Evolutionary conservation across 2,113 vertebrate genomes (phyloP).

Genomic region (Paradisaea rubra): DNA sequence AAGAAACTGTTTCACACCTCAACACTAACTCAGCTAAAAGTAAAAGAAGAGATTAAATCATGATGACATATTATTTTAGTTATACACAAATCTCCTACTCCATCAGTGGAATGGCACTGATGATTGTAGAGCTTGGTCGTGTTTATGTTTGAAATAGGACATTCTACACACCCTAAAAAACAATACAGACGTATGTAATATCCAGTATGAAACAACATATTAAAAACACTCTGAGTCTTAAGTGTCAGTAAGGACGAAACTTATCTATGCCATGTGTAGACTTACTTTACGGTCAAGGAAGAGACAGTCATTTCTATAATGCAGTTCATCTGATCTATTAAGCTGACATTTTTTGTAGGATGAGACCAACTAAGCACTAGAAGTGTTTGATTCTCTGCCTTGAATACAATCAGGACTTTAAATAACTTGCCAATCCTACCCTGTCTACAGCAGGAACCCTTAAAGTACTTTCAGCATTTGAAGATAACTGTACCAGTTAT

Average conservation of each 20-base stretch:
- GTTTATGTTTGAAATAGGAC: not conserved
- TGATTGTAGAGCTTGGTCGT: not conserved
- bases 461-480: not conserved
- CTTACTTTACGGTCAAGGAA: not conserved
- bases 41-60: not conserved
- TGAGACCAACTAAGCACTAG: not conserved
- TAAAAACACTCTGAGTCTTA: not conserved
- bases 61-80: not conserved
- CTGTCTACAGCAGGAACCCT: not conserved
- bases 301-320: not conserved
- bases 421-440: not conserved
- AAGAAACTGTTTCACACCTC: not conserved
- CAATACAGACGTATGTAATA: not conserved
- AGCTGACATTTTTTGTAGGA: not conserved
- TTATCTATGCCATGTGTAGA: not conserved
- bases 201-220: not conserved
- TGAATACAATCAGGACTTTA: not conserved
- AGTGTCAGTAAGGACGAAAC: not conserved
- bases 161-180: not conserved
- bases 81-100: not conserved
- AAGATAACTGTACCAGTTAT: not conserved
- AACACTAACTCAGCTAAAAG: not conserved
- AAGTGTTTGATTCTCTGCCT: not conserved
- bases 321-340: not conserved
- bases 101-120: not conserved